Base-by-base conservation (phyloP, 1,140 invertebrate genomes). In the Neodiprion pinetum region DNA sequence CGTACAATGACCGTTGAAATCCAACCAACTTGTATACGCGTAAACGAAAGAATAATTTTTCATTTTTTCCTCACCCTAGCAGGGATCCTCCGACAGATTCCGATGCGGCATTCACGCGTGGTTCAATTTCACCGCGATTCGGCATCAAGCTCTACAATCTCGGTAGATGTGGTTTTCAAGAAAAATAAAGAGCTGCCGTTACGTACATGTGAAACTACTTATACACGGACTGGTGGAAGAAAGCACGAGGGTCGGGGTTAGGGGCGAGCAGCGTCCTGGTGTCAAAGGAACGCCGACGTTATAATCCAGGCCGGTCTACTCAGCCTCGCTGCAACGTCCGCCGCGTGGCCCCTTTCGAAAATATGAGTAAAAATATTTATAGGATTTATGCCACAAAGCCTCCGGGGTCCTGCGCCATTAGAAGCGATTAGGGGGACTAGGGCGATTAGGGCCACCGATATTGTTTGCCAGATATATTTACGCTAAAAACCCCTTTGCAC, bases 301-400 rank as follows among this genome's bases (percentile, higher is more conserved):
- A 61, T 61, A 61, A 61, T 61, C 53, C 53, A 17, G n/a, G 53
- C 11, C n/a, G 11, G 11, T 17, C 28, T 40, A 40, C 53, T 61
- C 11, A 12, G 53, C 53, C 53, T 61, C 53, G 53, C 53, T 61
- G 53, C 53, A 17, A 17, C 28, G 28, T 40, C 28, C 28, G 28
- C 28, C 28, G 28, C 28, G 28, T 40, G 28, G 80, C 74, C 81
- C 82, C 83, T 86, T 86, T 86, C 77, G 76, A 81, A 83, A 85
- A 85, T 85, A 84, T 82, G 72, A 74, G 78, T 77, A 83, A 87
- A 88, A 87, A 88, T 88, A 87, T 87, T 87, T 83, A 87, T 84
- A 81, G 83, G 83, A 88, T 87, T 87, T 84, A 61, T 49, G 75
- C 71, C 69, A 82, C 74, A 78, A 74, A 75, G 72, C 72, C 53